Evolutionary conservation across 2,113 vertebrate genomes (phyloP).

Genomic region (Daboia siamensis): DNA sequence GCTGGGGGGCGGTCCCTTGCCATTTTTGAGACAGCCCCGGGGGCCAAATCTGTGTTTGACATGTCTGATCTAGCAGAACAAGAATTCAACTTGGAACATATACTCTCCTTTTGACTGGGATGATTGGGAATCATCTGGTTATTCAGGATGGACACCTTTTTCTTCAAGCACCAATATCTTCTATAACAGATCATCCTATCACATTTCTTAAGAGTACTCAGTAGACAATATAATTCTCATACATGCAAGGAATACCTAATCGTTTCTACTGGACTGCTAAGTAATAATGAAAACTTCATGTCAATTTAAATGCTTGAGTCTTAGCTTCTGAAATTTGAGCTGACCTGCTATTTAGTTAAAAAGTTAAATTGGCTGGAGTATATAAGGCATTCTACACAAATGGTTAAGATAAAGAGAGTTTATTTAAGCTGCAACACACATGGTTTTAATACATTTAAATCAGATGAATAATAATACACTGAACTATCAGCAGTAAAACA

Average conservation of each 20-base stretch:
- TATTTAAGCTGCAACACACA: slow-evolving; percentile 71
- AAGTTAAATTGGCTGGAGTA: slow-evolving; percentile 17
- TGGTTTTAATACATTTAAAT: slow-evolving; percentile 71
- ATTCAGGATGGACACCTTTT: background rate
- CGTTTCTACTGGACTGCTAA: background rate
- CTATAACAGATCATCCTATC: background rate
- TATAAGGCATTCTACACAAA: slow-evolving; percentile 49
- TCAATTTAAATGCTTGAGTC: background rate
- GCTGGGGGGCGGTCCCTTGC: too few relatives aligned
- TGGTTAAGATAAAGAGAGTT: slow-evolving; percentile 57
- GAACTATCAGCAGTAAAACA: slow-evolving; percentile 70
- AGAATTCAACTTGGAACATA: background rate
- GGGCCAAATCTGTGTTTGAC: too few relatives aligned
- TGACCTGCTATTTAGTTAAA: background rate
- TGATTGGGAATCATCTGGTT: background rate
- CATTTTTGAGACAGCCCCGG: too few relatives aligned
- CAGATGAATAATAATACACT: slow-evolving; percentile 67
- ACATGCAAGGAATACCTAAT: background rate
- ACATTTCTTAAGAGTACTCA: background rate
- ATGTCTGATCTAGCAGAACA: background rate
- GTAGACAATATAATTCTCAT: background rate
- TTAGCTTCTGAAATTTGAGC: background rate
- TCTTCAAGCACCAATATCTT: background rate
- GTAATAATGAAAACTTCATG: background rate
- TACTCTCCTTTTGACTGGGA: background rate